Conservation (phyloP, 2,113 vertebrate species). For the Megaleporinus macrocephalus region DNA sequence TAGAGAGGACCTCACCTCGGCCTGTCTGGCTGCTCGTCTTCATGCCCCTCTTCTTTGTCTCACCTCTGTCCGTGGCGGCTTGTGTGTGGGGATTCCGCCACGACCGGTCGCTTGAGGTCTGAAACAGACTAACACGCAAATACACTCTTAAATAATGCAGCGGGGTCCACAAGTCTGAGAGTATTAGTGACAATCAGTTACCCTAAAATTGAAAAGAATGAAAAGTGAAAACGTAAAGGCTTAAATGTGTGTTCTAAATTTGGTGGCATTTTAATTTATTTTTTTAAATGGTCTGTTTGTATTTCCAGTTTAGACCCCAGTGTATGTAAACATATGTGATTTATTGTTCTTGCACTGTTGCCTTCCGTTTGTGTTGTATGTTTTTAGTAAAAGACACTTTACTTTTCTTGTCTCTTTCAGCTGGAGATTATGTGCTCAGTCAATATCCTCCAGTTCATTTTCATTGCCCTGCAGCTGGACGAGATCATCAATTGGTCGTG, state of each 20-base stretch:
- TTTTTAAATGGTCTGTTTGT: too few relatives aligned
- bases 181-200: too few relatives aligned
- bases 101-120: slow-evolving; percentile 94
- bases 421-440: slow-evolving; percentile 98
- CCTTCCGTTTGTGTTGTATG: not conserved
- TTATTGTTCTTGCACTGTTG: too few relatives aligned
- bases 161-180: too few relatives aligned
- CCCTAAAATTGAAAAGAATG: too few relatives aligned
- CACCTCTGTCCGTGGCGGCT: slow-evolving; percentile 94
- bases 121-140: not conserved
- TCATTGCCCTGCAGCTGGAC: slow-evolving; percentile 95
- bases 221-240: too few relatives aligned
- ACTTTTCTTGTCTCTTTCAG: slow-evolving; percentile 72
- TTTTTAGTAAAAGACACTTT: too few relatives aligned
- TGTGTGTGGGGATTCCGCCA: slow-evolving; percentile 99
- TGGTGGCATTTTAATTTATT: too few relatives aligned
- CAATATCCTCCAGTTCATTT: slow-evolving; percentile 99
- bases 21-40: slow-evolving; percentile 98
- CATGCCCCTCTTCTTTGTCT: slow-evolving; percentile 98
- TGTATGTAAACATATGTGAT: too few relatives aligned
- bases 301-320: too few relatives aligned
- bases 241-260: too few relatives aligned
- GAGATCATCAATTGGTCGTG: slow-evolving; percentile 96
- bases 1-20: slow-evolving; percentile 78
- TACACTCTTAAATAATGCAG: not conserved